Evolutionary conservation across 2,888 invertebrate species (phyloP), one percentile per base, ranked within the genome.

Genomic region (Eristalis pertinax): DNA sequence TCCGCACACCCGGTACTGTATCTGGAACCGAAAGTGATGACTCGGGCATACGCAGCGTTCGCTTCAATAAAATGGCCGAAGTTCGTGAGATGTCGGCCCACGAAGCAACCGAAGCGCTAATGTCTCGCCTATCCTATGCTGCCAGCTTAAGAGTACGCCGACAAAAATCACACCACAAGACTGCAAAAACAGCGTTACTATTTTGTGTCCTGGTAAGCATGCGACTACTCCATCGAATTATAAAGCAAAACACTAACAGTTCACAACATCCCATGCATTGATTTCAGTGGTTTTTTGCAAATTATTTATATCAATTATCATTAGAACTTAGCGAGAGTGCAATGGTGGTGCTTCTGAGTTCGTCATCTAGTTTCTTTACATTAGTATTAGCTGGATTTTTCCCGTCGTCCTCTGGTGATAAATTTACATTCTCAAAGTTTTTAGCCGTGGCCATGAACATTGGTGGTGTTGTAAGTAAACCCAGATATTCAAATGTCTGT

Each of bases 51-150:
- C 95, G 97, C 89, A 97, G 97, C 76, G 99, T 99, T 13, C 95
- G 98, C 83, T 98, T 98, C 92, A 98, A 97, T 92, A 98, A 98
- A 94, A 94, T 99, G 89, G 97, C 97, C 10, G 97, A 97, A 94
- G 95, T 95, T 88, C 95, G 97, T 0, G 97, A 98, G 90, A 97
- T 98, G 96, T 97, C 97, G 0, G 97, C 97, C 80, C 95, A 95
- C 89, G 97, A 98, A 94, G 99, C 99, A 4, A 97, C 97, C 62
- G 99, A 99, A 91, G 99, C 99, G 11, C 93, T 98, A 88, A 94
- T 98, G 91, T 98, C 99, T 3, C 95, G 99, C 69, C 94, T 99
- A 87, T 98, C 99, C n/a, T 99, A 99, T 94, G 96, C 97, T 89
- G 98, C 98, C 10, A 98, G 97, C 82, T 93, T 98, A 88, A 95